Percentiles rank a stretch among this genome's conserved stretches.
These are phyloP conservation scores for Drosophila prosaltans DNA, from an alignment of 1,140 invertebrate genomes.

Conservation along the genomic window DNA sequence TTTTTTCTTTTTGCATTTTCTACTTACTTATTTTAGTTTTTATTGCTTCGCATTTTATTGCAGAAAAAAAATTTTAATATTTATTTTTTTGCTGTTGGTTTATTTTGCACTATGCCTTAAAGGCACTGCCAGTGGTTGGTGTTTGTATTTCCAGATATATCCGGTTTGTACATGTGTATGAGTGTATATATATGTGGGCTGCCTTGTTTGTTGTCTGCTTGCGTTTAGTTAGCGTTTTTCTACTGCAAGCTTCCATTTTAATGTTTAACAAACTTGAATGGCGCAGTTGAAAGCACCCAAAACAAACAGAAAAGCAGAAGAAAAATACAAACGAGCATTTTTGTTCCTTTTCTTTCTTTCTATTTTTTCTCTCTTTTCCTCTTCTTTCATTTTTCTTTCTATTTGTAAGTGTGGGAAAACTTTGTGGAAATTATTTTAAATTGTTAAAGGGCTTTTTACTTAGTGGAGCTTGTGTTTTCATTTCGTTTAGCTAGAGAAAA, in stretches of 20 bases:
- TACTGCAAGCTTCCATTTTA: conserved; percentile 59
- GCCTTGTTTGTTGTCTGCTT: conserved; percentile 52
- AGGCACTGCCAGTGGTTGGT: conserved; percentile 32
- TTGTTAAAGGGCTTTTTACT: conserved; percentile 36
- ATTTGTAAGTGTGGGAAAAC: conserved; percentile 31
- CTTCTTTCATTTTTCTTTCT: conserved; percentile 12
- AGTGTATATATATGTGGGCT: conserved; percentile 23
- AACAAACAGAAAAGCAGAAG: conserved; percentile 42
- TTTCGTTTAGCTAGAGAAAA: conserved; percentile 28
- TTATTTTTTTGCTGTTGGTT: conserved; percentile 71
- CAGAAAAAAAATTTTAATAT: conserved; percentile 78
- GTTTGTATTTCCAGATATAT: conserved; percentile 19
- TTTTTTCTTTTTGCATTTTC: conserved; percentile 37
- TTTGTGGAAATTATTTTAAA: conserved; percentile 63
- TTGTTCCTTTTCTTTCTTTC: conserved; percentile 12
- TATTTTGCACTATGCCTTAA: conserved; percentile 62
- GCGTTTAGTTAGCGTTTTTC: conserved; percentile 70
- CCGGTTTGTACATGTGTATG: neutral
- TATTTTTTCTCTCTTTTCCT: neutral
- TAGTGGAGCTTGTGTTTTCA: conserved; percentile 16
- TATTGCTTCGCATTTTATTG: conserved; percentile 72
- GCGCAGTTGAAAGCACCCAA: conserved; percentile 47
- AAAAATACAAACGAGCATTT: conserved; percentile 37
- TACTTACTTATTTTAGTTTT: conserved; percentile 64
- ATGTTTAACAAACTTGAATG: conserved; percentile 74